A percentile compares a stretch with the other conserved stretches of the same genome.
phyloP scores from a whole-genome alignment of 35 echinoderm and acorn worm species.

The Acanthaster planci region DNA sequence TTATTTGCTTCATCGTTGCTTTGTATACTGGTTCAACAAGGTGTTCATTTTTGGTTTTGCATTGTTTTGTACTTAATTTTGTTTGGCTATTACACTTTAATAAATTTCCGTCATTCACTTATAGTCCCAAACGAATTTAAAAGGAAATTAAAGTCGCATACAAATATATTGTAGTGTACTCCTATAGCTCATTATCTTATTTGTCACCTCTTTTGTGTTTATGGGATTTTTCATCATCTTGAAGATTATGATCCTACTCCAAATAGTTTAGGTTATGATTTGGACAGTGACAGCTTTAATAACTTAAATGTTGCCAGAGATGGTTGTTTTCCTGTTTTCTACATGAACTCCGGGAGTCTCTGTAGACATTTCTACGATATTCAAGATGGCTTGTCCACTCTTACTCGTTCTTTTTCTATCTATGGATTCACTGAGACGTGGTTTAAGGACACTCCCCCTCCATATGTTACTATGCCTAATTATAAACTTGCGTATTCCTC shows the following conservation, averaged over 20 bases:
- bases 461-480: neutral
- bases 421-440: neutral
- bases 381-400: neutral
- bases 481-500: neutral
- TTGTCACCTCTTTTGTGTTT: neutral
- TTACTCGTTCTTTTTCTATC: neutral
- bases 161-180: no score
- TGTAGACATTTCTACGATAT: conserved; percentile 16
- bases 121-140: no score
- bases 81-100: no score
- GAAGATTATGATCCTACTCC: neutral
- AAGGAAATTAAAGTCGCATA: no score
- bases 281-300: neutral
- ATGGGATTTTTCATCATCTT: neutral
- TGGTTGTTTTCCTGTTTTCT: neutral
- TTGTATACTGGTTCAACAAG: no score
- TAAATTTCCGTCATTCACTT: no score
- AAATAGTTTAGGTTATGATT: neutral
- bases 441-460: neutral
- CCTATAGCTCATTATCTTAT: neutral
- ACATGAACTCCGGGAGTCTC: conserved; percentile 2
- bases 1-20: no score
- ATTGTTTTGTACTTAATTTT: no score
- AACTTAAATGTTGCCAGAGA: neutral
- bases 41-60: no score